phyloP scores from a whole-genome alignment of 1,140 invertebrate species.

The Drosophila prosaltans region DNA sequence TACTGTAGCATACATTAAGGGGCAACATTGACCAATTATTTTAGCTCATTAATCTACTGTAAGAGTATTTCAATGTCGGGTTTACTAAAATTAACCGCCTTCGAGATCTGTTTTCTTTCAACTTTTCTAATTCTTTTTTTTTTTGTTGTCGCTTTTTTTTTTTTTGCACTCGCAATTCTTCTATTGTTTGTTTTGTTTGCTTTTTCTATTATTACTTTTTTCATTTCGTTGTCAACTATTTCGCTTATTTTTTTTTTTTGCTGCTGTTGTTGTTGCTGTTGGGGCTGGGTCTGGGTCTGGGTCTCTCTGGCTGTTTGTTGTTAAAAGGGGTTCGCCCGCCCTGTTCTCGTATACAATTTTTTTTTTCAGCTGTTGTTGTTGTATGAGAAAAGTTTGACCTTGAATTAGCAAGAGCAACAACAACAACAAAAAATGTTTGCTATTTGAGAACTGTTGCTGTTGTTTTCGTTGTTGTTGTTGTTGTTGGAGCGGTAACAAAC shows the following conservation, averaged over 20 bases:
- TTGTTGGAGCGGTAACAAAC: slow-evolving; percentile 3
- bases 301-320: slow-evolving; percentile 38
- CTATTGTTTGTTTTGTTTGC: slow-evolving; percentile 62
- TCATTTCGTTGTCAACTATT: slow-evolving; percentile 72
- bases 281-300: slow-evolving; percentile 42
- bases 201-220: slow-evolving; percentile 54
- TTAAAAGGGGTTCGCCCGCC: slow-evolving; percentile 62
- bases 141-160: slow-evolving; percentile 23
- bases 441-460: slow-evolving; percentile 37
- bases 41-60: neutral
- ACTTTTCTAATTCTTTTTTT: slow-evolving; percentile 22
- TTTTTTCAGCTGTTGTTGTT: slow-evolving; percentile 15
- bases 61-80: neutral
- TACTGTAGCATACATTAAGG: neutral
- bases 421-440: slow-evolving; percentile 45
- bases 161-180: slow-evolving; percentile 58
- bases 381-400: slow-evolving; percentile 80
- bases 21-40: neutral
- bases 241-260: slow-evolving; percentile 44
- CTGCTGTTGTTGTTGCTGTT: slow-evolving; percentile 12
- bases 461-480: slow-evolving; percentile 36
- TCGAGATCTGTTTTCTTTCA: slow-evolving; percentile 33
- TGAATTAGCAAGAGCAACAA: slow-evolving; percentile 53
- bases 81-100: slow-evolving; percentile 19
- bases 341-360: slow-evolving; percentile 32